Evolutionary conservation across 2,888 invertebrate genomes (phyloP).

Genomic region (Sacculina carcini): DNA sequence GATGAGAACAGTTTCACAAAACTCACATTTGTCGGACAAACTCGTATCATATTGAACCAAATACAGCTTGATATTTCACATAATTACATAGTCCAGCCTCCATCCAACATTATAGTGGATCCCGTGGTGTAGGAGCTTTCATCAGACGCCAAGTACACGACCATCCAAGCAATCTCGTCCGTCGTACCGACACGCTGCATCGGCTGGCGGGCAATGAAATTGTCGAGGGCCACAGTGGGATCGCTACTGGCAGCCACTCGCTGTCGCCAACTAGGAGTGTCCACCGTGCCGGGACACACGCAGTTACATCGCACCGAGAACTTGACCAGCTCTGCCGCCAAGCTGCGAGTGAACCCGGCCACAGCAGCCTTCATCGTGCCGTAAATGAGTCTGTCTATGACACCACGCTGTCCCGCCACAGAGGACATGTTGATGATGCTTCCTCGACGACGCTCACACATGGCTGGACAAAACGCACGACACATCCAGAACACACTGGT

Average conservation of each 20-base stretch:
- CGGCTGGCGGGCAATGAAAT: conserved; percentile 16
- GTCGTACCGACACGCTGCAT: conserved; percentile 18
- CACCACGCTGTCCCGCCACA: conserved; percentile 16
- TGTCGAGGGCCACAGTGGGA: conserved; percentile 14
- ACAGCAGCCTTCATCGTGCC: conserved; percentile 18
- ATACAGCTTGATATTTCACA: too few species aligned
- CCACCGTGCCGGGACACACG: conserved; percentile 17
- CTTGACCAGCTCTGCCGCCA: conserved; percentile 17
- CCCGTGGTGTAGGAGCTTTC: conserved; percentile 12
- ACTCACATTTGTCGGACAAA: too few species aligned
- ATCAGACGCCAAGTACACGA: conserved; percentile 17
- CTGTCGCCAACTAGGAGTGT: conserved; percentile 15
- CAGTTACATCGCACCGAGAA: conserved; percentile 16
- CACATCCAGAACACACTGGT: conserved; percentile 16
- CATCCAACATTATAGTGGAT: neutral
- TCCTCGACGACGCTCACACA: conserved; percentile 11
- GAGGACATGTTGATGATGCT: conserved; percentile 17
- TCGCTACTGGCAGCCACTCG: conserved; percentile 14
- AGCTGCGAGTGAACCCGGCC: conserved; percentile 17
- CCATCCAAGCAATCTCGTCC: conserved; percentile 17
- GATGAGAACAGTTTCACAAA: too few species aligned
- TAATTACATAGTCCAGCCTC: neutral
- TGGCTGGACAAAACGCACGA: conserved; percentile 15
- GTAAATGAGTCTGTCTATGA: conserved; percentile 16
- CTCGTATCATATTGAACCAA: too few species aligned